These are phyloP conservation scores for Buteo buteo DNA, from an alignment of 2,113 vertebrate species.

Conservation along the genomic window DNA sequence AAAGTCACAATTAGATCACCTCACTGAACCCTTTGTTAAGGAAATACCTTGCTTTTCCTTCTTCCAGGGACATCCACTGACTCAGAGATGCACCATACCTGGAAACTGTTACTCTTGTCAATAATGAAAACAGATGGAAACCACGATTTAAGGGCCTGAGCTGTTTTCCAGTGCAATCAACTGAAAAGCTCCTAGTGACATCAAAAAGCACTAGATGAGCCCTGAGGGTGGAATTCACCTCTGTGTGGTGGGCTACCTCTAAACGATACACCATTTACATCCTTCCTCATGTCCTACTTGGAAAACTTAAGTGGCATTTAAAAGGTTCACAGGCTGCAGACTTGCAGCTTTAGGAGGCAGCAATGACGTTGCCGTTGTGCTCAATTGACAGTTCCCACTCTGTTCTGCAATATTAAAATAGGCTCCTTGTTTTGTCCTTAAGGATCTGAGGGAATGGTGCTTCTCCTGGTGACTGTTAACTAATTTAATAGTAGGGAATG, in stretches of 20 bases:
- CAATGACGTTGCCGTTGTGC: accelerated
- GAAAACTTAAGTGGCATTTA: background rate
- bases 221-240: background rate
- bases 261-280: background rate
- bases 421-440: background rate
- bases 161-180: background rate
- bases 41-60: background rate
- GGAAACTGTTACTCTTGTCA: background rate
- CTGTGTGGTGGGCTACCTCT: background rate
- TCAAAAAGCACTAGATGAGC: background rate
- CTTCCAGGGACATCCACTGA: background rate
- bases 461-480: background rate
- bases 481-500: background rate
- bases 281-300: background rate
- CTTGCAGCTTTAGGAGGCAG: background rate
- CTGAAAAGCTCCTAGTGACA: background rate
- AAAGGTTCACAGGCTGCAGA: background rate
- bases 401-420: background rate
- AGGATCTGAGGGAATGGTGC: background rate
- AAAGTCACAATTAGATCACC: background rate
- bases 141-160: background rate
- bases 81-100: background rate
- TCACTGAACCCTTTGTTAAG: background rate
- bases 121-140: background rate
- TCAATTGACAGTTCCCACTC: background rate